Conservation (phyloP, 1,140 invertebrate species). For the Cydia amplana region DNA sequence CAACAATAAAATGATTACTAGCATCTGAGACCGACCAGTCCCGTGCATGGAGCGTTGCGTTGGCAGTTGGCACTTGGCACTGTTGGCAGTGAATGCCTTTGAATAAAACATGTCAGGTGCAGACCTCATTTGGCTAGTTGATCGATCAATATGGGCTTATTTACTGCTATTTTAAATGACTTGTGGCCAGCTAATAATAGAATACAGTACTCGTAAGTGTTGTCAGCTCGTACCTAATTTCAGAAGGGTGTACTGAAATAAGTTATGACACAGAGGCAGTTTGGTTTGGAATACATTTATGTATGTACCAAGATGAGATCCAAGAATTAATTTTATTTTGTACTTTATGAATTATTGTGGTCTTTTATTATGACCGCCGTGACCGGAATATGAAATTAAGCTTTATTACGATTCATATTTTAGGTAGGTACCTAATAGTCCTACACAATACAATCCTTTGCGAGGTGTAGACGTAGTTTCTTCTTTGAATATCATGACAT, state of each 20-base stretch:
- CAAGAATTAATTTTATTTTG: not conserved
- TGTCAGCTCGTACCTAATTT: conserved; percentile 4
- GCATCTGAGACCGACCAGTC: not conserved
- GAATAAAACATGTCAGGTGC: conserved; percentile 29
- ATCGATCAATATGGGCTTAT: conserved; percentile 24
- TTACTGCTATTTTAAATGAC: conserved; percentile 29
- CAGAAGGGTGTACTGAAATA: not conserved
- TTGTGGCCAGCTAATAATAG: conserved; percentile 22
- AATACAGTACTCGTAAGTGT: conserved; percentile 14
- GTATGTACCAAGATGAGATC: too few species aligned
- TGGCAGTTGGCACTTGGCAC: too few species aligned
- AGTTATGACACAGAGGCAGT: not conserved
- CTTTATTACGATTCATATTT: not conserved
- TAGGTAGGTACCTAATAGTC: not conserved
- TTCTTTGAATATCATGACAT: too few species aligned
- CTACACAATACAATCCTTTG: not conserved
- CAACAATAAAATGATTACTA: conserved; percentile 6
- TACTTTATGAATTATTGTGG: not conserved
- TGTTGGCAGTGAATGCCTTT: not conserved
- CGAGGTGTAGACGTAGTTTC: too few species aligned
- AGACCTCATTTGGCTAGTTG: conserved; percentile 18
- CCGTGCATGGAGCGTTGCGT: not conserved
- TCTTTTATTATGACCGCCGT: too few species aligned
- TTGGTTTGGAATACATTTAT: not conserved
- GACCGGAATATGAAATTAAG: too few species aligned